Evolutionary conservation across 1,140 invertebrate genomes (phyloP), one percentile per base, ranked within the genome.

Genomic region (Dendrolimus kikuchii): DNA sequence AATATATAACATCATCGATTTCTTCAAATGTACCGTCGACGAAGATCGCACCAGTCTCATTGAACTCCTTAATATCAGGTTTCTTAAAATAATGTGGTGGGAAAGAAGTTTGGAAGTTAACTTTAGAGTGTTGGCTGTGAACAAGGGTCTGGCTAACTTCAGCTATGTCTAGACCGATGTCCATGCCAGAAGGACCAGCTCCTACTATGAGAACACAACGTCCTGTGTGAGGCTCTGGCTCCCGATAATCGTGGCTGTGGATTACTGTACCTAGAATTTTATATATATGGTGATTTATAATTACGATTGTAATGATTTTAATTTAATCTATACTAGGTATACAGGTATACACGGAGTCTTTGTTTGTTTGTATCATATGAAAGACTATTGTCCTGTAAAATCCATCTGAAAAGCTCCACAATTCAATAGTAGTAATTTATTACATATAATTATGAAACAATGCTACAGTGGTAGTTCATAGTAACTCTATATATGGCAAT

Each of bases 211-310:
- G 80, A 0, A 98, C 94, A 8, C 66, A 88, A 62, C 93, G 90
- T 52, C 85, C 89, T 50, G 74, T 75, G 66, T 92, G 97, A 1
- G 70, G 51, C 5, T 92, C 90, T 0, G 93, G 92, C 8, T 83
- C 84, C 70, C 95, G 89, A 78, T 96, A 98, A 77, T 96, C 91
- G 68, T 96, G 95, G 70, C 95, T 96, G 80, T 98, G 97, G 5
- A 94, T 81, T 55, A 87, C 81, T 50, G 62, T 72, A 46, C 87
- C 87, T 88, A 57, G 7, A 74, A 68, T 7, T 7, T 38, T 2
- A 51, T 2, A 7, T 9, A 5, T 5, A 23, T 23, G 23, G 23
- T 23, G 23, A 23, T 23, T 23, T 23, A 23, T 23, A 23, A 23
- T 23, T 23, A 23, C 23, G 23, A 23, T 23, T 23, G 23, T 23